Conservation (phyloP, 2,113 vertebrate genomes). For the Paracanthobrama guichenoti region DNA sequence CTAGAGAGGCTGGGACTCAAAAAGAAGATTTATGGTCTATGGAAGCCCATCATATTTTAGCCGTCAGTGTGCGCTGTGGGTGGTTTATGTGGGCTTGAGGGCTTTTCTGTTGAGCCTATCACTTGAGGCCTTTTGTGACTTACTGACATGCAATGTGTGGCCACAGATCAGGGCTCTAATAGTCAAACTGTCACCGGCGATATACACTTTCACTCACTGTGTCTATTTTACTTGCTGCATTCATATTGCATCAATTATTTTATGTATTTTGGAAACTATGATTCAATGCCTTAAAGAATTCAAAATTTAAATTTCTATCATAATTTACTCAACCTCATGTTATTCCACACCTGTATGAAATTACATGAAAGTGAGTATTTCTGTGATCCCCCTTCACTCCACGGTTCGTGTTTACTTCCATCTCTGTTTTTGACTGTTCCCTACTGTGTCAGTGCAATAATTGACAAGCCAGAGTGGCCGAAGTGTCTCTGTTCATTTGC, state of each 20-base stretch:
- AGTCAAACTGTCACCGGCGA: conserved; percentile 40
- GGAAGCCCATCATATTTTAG: conserved; percentile 77
- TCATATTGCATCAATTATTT: background rate
- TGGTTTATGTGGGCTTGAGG: conserved; percentile 78
- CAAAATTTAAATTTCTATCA: background rate
- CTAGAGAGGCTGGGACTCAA: conserved; percentile 71
- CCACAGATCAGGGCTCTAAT: conserved; percentile 60
- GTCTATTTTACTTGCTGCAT: conserved; percentile 32
- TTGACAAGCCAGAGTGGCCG: conserved; percentile 74
- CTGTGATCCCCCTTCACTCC: conserved; percentile 19
- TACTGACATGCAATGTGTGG: conserved; percentile 62
- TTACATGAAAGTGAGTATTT: background rate
- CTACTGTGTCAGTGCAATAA: conserved; percentile 58
- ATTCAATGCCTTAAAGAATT: background rate
- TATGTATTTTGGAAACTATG: background rate
- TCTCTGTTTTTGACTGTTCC: conserved; percentile 52
- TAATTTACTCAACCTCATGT: background rate
- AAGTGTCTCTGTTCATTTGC: conserved; percentile 79
- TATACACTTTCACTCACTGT: conserved; percentile 8
- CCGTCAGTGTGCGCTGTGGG: conserved; percentile 73
- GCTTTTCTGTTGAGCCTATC: conserved; percentile 72
- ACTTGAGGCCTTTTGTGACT: conserved; percentile 69
- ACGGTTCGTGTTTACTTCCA: conserved; percentile 61
- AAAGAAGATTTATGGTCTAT: conserved; percentile 79
- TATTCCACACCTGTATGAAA: background rate